Evolutionary conservation across 2,797 vertebrate species (phyloP), one percentile per base, ranked within the genome.

Genomic region (Coendou prehensilis): DNA sequence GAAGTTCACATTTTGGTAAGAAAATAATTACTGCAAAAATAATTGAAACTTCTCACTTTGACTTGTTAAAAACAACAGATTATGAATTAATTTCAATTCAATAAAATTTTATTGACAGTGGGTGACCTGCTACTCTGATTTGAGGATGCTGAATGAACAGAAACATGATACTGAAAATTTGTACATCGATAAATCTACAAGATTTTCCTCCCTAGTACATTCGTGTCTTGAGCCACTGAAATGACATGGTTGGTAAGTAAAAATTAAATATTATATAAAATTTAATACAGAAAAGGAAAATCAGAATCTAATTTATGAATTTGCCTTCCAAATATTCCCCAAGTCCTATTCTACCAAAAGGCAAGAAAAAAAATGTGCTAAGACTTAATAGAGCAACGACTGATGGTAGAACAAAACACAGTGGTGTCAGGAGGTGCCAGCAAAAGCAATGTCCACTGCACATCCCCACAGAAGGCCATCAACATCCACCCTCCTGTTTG

Each of bases 81-180:
- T 79, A 85, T 73, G 59, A 22, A 76, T 67, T 92, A 78, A 64
- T 80, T 64, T 94, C 23, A 85, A 63, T 33, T 85, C 52, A 89
- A 83, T 61, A 61, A 86, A 37, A 50, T 91, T 37, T 30, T 23
- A 75, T 57, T 73, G 41, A 93, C 10, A 22, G 23, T 75, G 3
- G 15, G 14, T 59, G 28, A 75, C 37, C 37, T 47, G 9, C 3
- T 96, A n/a, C 13, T 92, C 11, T 83, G 20, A 57, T 50, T 50
- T 73, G 7, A 18, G 3, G 6, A 6, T 17, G 28, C 41, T 59
- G 6, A 78, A 63, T 26, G 59, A 78, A 61, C 45, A 30, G 57
- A 92, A 88, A 61, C 33, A 52, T 41, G 14, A 71, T 17, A 50
- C 23, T n/a, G 52, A 64, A n/a, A 7, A 22, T 28, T 76, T 11